phyloP scores from a whole-genome alignment of 37 sponge, comb jelly and placozoan genomes.

The Diacarnus erythraeanus region DNA sequence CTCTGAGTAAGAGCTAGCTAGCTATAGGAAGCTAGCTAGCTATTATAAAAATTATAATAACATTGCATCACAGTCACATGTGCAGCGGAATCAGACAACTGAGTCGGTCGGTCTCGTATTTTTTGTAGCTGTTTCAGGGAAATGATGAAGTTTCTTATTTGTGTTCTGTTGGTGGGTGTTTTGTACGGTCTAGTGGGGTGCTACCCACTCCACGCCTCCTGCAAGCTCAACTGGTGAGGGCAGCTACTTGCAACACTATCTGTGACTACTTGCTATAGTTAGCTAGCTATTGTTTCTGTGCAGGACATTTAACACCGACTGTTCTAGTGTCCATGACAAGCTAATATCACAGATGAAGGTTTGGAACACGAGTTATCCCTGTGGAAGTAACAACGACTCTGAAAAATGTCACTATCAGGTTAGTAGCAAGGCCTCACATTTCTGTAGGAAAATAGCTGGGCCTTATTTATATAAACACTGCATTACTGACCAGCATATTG shows the following conservation, averaged over 20 bases:
- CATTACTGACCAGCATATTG: too few relatives aligned
- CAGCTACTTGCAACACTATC: not conserved
- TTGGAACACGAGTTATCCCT: constrained; percentile 42
- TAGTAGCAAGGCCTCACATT: not conserved
- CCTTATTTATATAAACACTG: not conserved
- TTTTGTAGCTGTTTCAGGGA: too few relatives aligned
- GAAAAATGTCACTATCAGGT: constrained; percentile 21
- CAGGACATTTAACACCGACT: constrained; percentile 56
- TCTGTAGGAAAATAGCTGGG: not conserved
- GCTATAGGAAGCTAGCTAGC: too few relatives aligned
- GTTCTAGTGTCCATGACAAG: constrained; percentile 12
- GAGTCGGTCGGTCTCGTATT: too few relatives aligned
- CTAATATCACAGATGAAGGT: constrained; percentile 43
- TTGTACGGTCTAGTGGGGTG: not conserved
- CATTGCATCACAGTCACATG: too few relatives aligned
- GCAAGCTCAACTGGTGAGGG: constrained; percentile 82
- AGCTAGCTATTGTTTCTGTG: not conserved
- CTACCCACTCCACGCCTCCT: constrained; percentile 73
- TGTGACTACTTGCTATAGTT: not conserved
- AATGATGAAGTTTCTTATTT: too few relatives aligned
- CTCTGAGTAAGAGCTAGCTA: too few relatives aligned
- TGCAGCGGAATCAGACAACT: too few relatives aligned
- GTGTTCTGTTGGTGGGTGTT: not conserved
- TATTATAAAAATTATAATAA: too few relatives aligned
- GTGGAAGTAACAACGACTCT: not conserved